Percentiles rank a stretch among this genome's conserved stretches.
These are phyloP conservation scores for Clarias gariepinus DNA, from an alignment of 2,113 vertebrate species.

Conservation along the genomic window DNA sequence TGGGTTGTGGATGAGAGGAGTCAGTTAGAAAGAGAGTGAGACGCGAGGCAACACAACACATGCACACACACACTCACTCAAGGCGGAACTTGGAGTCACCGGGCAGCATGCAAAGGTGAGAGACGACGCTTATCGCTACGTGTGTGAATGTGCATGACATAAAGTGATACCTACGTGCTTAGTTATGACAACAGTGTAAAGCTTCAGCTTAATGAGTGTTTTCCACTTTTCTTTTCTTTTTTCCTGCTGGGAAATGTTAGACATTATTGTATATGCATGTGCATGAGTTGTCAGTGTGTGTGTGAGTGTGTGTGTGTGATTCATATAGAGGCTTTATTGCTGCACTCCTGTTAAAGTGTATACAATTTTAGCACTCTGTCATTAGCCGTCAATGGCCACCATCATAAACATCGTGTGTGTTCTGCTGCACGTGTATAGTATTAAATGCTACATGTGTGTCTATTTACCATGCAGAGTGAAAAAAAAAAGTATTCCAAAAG, in stretches of 20 bases:
- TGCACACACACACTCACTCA: constrained; percentile 57
- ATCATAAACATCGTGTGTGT: constrained; percentile 38
- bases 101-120: constrained; percentile 69
- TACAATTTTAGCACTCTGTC: constrained; percentile 33
- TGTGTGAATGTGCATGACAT: neutral
- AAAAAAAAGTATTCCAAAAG: neutral
- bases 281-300: constrained; percentile 27
- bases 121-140: constrained; percentile 44
- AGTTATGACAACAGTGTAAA: neutral
- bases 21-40: constrained; percentile 55
- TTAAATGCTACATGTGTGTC: neutral
- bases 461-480: neutral
- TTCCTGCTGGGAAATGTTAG: neutral
- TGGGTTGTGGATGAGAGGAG: constrained; percentile 71
- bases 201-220: neutral
- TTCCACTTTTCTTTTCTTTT: neutral
- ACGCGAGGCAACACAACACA: constrained; percentile 46
- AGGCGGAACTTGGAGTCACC: constrained; percentile 68
- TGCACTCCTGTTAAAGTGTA: constrained; percentile 11
- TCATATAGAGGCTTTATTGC: constrained; percentile 26
- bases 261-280: constrained; percentile 7
- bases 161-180: neutral
- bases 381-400: constrained; percentile 17
- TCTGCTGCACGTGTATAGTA: constrained; percentile 7
- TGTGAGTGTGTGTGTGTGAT: neutral